Conservation (phyloP, 2,797 vertebrate genomes). For the Kryptopterus vitreolus region DNA sequence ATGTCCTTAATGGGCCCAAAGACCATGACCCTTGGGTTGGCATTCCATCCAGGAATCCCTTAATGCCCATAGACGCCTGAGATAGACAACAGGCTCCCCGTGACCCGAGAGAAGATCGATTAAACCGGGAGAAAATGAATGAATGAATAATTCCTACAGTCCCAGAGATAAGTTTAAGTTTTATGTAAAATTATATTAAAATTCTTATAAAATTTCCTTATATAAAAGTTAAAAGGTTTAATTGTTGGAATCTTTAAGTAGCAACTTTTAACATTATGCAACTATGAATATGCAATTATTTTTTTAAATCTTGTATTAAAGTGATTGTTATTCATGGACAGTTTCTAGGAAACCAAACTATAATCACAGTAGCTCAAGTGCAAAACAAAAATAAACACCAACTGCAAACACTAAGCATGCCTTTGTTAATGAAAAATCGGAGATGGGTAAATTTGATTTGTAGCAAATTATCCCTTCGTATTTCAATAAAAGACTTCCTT, state of each 20-base stretch:
- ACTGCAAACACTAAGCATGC: background rate
- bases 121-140: too few relatives aligned
- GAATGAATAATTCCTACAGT: too few relatives aligned
- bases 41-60: too few relatives aligned
- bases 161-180: background rate
- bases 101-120: too few relatives aligned
- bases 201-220: too few relatives aligned
- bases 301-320: background rate
- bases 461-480: background rate
- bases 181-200: too few relatives aligned
- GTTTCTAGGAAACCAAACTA: background rate
- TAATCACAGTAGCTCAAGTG: background rate
- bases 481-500: background rate
- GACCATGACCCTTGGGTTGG: too few relatives aligned
- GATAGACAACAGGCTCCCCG: too few relatives aligned
- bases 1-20: too few relatives aligned
- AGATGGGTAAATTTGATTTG: background rate
- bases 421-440: conserved; percentile 5
- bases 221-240: too few relatives aligned
- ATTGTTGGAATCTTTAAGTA: background rate
- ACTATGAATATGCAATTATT: background rate
- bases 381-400: background rate
- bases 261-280: background rate
- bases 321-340: background rate
- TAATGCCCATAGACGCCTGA: too few relatives aligned